Percentiles rank a stretch among this genome's conserved stretches.
phyloP scores from a whole-genome alignment of 2,888 invertebrate species.

The Lissonota sp. region DNA sequence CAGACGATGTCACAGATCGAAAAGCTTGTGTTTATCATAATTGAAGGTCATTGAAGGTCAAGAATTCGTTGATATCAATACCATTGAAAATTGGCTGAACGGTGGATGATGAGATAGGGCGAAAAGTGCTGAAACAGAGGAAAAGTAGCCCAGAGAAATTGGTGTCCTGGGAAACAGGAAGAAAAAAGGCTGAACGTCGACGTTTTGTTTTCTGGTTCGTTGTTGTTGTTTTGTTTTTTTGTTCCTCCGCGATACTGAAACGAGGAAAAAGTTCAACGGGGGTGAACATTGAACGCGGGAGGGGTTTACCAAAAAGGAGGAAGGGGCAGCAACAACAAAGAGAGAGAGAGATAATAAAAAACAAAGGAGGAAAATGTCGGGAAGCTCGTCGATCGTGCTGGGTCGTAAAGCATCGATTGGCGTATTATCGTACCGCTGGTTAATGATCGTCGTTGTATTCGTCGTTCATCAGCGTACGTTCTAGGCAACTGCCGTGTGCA shows the following conservation, averaged over 20 bases:
- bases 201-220: neutral
- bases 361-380: conserved; percentile 51
- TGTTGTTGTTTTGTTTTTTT: neutral
- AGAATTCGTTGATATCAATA: no score
- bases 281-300: no score
- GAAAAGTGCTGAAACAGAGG: no score
- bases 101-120: no score
- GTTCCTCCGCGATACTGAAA: neutral
- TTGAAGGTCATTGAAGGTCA: no score
- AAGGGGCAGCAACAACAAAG: conserved; percentile 10
- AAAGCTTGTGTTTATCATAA: no score
- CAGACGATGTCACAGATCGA: no score
- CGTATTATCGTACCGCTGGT: conserved; percentile 30
- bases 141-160: no score
- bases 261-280: no score
- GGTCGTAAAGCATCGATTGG: conserved; percentile 42
- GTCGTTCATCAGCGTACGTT: conserved; percentile 58
- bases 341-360: neutral
- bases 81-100: no score
- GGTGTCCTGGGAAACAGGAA: no score
- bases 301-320: neutral
- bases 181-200: no score
- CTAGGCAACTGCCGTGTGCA: conserved; percentile 62
- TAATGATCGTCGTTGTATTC: conserved; percentile 51
- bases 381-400: conserved; percentile 51